Evolutionary conservation across 2,113 vertebrate species (phyloP), one percentile per base, ranked within the genome.

Genomic region (Lichenostomus cassidix): DNA sequence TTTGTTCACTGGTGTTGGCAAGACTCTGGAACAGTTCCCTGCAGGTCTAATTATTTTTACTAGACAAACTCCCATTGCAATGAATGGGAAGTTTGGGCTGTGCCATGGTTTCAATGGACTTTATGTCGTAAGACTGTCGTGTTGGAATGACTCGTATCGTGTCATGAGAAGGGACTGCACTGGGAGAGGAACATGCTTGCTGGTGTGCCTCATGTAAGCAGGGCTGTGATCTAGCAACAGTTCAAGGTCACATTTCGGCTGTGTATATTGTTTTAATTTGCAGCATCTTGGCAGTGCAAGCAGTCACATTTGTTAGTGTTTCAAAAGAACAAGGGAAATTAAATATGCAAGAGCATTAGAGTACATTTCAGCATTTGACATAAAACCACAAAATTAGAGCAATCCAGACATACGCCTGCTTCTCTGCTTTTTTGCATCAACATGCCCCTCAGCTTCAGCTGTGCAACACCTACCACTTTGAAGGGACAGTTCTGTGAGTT

Each of bases 1-100:
- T 95, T 95, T 92, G 91, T 89, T 95, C 86, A 80, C 69, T 91
- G 92, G 86, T 84, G 47, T 62, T 96, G 90, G 94, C 83, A 96
- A 94, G 87, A 79, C 73, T 75, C 59, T 91, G 92, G 91, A 94
- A 65, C 63, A 89, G 92, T 95, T 97, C 96, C 96, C 96, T 95
- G 91, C 93, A 96, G 96, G 89, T 97, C 75, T 96, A 95, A 96
- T 96, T 97, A 97, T 93, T 96, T 97, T 95, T 92, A 83, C 91
- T 76, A 97, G 86, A 86, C 76, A 88, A 91, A 67, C 50, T 91
- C 89, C 65, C 37, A 50, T 78, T 82, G 74, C 78, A 90, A 77
- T 79, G 95, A 91, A 86, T 50, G 88, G 68, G 81, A 93, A 86
- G 55, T 69, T 92, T 95, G 92, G 84, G 74, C 83, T 87, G 33